Evolutionary conservation across 1,140 invertebrate genomes (phyloP).

Genomic region (Leucophenga varia): DNA sequence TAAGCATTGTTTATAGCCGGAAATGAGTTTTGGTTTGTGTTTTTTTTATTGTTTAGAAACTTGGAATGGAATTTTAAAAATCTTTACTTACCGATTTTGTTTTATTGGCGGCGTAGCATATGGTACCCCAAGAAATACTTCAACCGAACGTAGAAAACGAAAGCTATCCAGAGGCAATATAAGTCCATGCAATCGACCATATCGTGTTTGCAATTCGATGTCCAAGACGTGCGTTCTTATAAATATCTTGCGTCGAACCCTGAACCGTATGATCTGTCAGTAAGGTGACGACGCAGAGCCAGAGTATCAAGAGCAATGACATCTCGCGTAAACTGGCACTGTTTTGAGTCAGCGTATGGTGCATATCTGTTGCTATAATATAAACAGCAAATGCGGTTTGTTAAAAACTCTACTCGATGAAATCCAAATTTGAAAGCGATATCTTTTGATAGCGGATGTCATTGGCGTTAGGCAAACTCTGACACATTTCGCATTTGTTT

Average conservation of each 20-base stretch:
- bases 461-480: too few relatives aligned
- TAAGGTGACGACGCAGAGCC: neutral
- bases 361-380: too few relatives aligned
- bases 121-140: conserved; percentile 91
- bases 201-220: conserved; percentile 74
- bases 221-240: conserved; percentile 64
- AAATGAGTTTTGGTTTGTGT: neutral
- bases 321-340: too few relatives aligned
- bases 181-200: conserved; percentile 78
- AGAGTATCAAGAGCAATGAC: too few relatives aligned
- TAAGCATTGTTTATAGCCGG: too few relatives aligned
- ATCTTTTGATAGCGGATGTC: too few relatives aligned
- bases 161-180: conserved; percentile 73
- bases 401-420: too few relatives aligned
- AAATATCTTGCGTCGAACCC: conserved; percentile 48
- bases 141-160: conserved; percentile 71
- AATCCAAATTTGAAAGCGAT: too few relatives aligned
- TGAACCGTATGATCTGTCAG: conserved; percentile 4
- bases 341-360: too few relatives aligned
- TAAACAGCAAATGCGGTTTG: too few relatives aligned
- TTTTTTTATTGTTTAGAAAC: neutral
- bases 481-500: too few relatives aligned
- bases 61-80: too few relatives aligned
- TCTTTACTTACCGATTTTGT: conserved; percentile 71
- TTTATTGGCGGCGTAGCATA: conserved; percentile 92